Conservation (phyloP, 2,888 invertebrate genomes). For the Acheta domesticus region DNA sequence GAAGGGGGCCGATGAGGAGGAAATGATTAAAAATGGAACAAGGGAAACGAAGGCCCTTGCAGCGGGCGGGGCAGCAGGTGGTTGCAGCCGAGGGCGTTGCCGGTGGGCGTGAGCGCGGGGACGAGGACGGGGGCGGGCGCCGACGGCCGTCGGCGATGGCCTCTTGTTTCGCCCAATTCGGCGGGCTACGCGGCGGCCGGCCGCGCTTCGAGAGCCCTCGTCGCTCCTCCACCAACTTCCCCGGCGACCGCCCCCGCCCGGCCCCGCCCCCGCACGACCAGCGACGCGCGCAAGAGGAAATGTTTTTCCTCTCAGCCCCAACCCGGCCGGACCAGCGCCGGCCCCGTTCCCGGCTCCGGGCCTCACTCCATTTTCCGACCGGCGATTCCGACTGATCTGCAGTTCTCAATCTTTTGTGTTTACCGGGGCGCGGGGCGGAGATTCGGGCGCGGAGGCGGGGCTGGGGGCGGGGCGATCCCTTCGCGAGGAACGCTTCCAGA, state of each 20-base stretch:
- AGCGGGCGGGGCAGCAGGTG: no score
- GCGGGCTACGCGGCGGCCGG: neutral
- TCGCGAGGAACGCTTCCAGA: no score
- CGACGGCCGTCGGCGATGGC: no score
- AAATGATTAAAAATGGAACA: no score
- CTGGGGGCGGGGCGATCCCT: neutral
- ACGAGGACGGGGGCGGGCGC: no score
- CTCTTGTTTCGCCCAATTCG: no score
- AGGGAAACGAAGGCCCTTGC: no score
- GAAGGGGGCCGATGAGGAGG: no score
- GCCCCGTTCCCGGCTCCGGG: neutral
- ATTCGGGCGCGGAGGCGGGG: neutral
- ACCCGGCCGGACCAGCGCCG: no score
- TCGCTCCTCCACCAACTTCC: neutral
- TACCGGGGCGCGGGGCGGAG: neutral
- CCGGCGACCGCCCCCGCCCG: neutral
- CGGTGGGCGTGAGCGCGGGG: no score
- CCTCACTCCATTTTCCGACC: neutral
- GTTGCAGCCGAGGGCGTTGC: no score
- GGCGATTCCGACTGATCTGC: neutral
- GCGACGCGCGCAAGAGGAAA: neutral
- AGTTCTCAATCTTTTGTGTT: neutral
- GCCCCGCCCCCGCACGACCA: no score
- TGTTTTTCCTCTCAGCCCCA: neutral
- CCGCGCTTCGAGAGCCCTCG: neutral